Evolutionary conservation across 2,888 invertebrate genomes (phyloP), one percentile per base, ranked within the genome.

Genomic region (Tortrix viridana): DNA sequence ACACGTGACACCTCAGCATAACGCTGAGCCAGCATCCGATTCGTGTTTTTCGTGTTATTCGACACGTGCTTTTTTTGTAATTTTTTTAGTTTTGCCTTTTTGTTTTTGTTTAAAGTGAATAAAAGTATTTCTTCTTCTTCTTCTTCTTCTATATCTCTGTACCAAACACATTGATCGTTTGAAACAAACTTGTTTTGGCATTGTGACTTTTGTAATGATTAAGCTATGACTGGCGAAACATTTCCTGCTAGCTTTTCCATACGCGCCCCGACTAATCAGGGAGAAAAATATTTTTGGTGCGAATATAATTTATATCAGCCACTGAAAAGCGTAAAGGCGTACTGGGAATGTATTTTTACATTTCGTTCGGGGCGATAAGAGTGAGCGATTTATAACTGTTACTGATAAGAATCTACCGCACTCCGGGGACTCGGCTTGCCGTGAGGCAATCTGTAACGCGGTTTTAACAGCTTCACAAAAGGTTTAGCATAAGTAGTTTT

Each of bases 351-450:
- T 74, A 76, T 76, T 77, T 74, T 73, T 71, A 71, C 75, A 70
- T 75, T 76, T 71, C 70, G 69, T 66, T 70, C 69, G 71, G 69
- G 55, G 72, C 75, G 79, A 79, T 79, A 80, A 76, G 73, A 64
- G 71, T 75, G 76, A 77, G 73, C 78, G 76, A 81, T 81, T 81
- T 80, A 80, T 81, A 79, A 79, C 75, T 67, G 60, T 65, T 60
- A 16, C 43, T 72, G 80, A 81, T 81, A 79, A 73, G 70, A 68
- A 81, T 80, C 80, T 77, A 77, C 76, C 73, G 74, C 74, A 67
- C 74, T 71, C 70, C 50, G 56, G 72, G 72, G 75, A 76, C 60
- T 66, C 50, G 56, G 62, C 56, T 65, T 55, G 47, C 48, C 53
- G 50, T 38, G 41, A 65, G 70, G 74, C 74, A 77, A 78, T 76